Base-by-base conservation (phyloP, 2,888 invertebrate genomes). In the Chalcis sispes region DNA sequence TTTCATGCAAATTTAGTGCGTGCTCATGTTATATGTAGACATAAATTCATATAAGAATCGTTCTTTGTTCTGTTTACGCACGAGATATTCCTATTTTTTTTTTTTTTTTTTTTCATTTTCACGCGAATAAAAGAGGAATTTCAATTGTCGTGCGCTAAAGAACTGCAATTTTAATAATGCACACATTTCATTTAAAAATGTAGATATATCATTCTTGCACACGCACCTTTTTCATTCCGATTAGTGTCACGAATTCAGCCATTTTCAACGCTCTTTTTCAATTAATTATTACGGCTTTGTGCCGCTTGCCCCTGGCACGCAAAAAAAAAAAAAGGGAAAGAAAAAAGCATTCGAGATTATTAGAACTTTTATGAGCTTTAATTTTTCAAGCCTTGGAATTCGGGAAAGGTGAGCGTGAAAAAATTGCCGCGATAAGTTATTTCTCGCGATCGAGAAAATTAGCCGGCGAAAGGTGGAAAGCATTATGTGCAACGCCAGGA, bases 341-440 rank as follows among this genome's bases (percentile, higher is more conserved):
- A n/a, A n/a, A n/a, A n/a, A n/a, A n/a, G n/a, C n/a, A n/a, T n/a
- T n/a, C n/a, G n/a, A n/a, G n/a, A n/a, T n/a, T n/a, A n/a, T n/a
- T n/a, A n/a, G n/a, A n/a, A n/a, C 42, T 42, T 13, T 13, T 13
- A 42, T n/a, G n/a, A n/a, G n/a, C 15, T 42, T 13, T 13, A 42
- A 42, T 13, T 42, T 42, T 13, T 13, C 7, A 42, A 13, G 42
- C 15, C 42, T 4, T 42, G 10, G 13, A 13, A 8, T 42, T 8
- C 15, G 15, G 2, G 13, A 15, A 42, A 42, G 48, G 1, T 13
- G 23, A 46, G 27, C 36, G 10, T 13, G 23, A 56, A 25, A 71
- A 52, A 71, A 40, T 29, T 20, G 54, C 40, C 40, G 42, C 71
- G 54, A 72, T 72, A 72, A 62, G 29, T 72, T 61, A n/a, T n/a